A percentile compares a stretch with the other conserved stretches of the same genome.
Conservation (phyloP, 2,888 invertebrate genomes). For the Stenodera caucasica region DNA sequence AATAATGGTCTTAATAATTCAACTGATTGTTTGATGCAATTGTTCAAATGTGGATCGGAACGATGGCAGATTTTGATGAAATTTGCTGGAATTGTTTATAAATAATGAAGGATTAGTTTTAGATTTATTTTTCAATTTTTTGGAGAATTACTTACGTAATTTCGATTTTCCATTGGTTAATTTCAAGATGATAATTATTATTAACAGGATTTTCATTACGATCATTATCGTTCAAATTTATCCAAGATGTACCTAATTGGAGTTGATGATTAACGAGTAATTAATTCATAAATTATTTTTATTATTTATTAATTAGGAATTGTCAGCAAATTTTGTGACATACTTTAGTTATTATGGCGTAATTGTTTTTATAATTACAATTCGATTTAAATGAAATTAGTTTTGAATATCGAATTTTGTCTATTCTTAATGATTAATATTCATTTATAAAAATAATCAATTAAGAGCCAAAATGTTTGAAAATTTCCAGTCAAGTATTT, state of each 20-base stretch:
- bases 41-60: constrained; percentile 64
- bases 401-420: no score
- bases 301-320: neutral
- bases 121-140: neutral
- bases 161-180: constrained; percentile 3
- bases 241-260: no score
- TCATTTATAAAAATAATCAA: no score
- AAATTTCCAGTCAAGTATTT: no score
- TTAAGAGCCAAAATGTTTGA: no score
- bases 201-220: neutral
- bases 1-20: constrained; percentile 64
- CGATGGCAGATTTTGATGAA: constrained; percentile 70
- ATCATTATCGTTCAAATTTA: constrained; percentile 4
- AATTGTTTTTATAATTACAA: neutral
- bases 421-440: no score
- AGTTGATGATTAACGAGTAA: neutral
- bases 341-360: neutral
- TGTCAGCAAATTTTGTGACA: constrained; percentile 6
- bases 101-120: neutral
- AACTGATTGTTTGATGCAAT: constrained; percentile 66
- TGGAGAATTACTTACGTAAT: constrained; percentile 16
- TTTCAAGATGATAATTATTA: neutral
- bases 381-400: no score
- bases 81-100: constrained; percentile 60
- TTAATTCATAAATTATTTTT: neutral